A percentile compares a stretch with the other conserved stretches of the same genome.
Evolutionary conservation across 2,888 invertebrate species (phyloP).

Genomic region (Hydraecia micacea): DNA sequence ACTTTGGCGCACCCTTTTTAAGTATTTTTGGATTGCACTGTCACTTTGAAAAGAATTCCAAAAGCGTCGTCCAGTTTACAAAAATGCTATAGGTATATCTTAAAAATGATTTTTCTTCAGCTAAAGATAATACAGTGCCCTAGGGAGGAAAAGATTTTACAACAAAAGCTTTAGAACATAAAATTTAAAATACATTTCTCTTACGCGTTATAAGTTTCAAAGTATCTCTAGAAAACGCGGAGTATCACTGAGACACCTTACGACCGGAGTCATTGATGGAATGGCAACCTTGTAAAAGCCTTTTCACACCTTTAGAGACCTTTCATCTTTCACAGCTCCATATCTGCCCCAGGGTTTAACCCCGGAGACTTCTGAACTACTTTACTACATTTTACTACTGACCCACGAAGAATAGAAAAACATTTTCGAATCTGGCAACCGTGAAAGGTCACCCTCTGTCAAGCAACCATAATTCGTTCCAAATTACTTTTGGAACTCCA

Average conservation of each 20-base stretch:
- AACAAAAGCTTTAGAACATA: slow-evolving; percentile 25
- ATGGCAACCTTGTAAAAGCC: slow-evolving; percentile 63
- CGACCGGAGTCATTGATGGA: slow-evolving; percentile 43
- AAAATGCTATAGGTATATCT: slow-evolving; percentile 15
- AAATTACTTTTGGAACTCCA: slow-evolving; percentile 56
- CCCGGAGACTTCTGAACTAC: slow-evolving; percentile 50
- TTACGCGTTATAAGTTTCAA: slow-evolving; percentile 30
- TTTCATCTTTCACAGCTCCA: slow-evolving; percentile 59
- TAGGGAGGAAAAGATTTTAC: neutral
- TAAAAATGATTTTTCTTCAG: neutral
- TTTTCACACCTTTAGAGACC: slow-evolving; percentile 62
- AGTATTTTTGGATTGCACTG: neutral
- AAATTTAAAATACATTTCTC: slow-evolving; percentile 16
- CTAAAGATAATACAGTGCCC: slow-evolving; percentile 1
- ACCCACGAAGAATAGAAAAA: slow-evolving; percentile 43
- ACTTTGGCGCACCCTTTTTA: too few species aligned
- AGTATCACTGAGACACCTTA: slow-evolving; percentile 37
- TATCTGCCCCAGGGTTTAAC: slow-evolving; percentile 53
- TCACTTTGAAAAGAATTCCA: neutral
- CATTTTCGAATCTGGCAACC: slow-evolving; percentile 48
- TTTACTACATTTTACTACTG: slow-evolving; percentile 43
- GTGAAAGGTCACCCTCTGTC: slow-evolving; percentile 40
- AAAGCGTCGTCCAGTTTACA: neutral
- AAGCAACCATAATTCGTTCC: slow-evolving; percentile 39
- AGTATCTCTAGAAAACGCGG: slow-evolving; percentile 23